Evolutionary conservation across 2,888 invertebrate species (phyloP).

Genomic region (Phlogophora meticulosa): DNA sequence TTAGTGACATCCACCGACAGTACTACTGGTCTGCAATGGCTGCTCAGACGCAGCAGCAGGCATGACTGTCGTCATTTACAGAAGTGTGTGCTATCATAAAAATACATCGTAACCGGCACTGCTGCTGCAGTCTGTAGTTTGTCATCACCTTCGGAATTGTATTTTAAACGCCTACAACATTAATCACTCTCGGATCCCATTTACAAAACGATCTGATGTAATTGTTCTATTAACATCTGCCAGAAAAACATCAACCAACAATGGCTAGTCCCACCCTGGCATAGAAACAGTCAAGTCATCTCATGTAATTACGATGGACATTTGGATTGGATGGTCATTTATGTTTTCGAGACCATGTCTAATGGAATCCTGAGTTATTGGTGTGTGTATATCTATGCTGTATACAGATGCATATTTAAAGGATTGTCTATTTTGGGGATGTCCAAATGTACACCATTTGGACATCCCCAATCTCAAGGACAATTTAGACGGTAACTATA

Average conservation of each 20-base stretch:
- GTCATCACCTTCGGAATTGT: no score
- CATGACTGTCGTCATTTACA: no score
- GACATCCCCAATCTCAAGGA: neutral
- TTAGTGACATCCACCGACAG: no score
- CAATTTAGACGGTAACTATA: no score
- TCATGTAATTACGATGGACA: conserved; percentile 64
- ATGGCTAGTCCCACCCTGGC: conserved; percentile 33
- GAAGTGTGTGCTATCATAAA: no score
- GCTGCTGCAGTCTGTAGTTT: no score
- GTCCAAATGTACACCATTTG: no score
- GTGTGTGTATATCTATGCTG: no score
- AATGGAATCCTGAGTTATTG: conserved; percentile 39
- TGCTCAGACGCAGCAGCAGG: no score
- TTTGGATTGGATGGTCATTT: conserved; percentile 41
- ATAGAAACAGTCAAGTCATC: conserved; percentile 61
- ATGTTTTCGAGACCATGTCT: conserved; percentile 48
- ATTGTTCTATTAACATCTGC: conserved; percentile 46
- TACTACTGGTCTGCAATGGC: no score
- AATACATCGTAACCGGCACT: no score
- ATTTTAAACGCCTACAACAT: conserved; percentile 5
- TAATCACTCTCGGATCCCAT: conserved; percentile 32
- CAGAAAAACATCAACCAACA: conserved; percentile 39
- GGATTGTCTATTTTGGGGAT: no score
- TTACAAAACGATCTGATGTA: conserved; percentile 25
- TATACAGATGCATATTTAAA: neutral